These are phyloP conservation scores for Bombus huntii DNA, from an alignment of 1,140 invertebrate species.

Conservation along the genomic window DNA sequence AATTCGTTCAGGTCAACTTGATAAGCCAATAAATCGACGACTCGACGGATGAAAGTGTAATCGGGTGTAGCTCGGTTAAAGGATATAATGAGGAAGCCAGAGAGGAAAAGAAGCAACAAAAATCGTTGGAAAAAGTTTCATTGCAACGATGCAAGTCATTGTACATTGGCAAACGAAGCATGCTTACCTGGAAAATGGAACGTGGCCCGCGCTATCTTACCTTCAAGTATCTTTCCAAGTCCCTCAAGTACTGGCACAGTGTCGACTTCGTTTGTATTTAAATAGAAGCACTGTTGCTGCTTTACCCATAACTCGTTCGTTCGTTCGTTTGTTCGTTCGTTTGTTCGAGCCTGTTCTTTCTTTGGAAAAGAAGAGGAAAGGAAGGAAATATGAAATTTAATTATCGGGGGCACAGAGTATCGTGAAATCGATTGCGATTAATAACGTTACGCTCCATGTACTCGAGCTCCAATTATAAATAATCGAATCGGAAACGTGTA, in stretches of 20 bases:
- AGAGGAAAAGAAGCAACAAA: not conserved
- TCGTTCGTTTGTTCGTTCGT: not conserved
- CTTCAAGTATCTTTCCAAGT: not conserved
- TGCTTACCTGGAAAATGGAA: slow-evolving; percentile 27
- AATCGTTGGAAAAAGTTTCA: slow-evolving; percentile 40
- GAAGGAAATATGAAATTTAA: not conserved
- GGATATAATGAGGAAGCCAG: not conserved
- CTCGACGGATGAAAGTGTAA: slow-evolving; percentile 46
- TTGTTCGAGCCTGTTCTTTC: not conserved
- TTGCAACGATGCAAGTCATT: slow-evolving; percentile 29
- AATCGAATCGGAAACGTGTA: not conserved
- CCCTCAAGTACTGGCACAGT: not conserved
- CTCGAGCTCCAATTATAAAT: not conserved
- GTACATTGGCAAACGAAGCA: slow-evolving; percentile 28
- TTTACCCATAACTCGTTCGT: not conserved
- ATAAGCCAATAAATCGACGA: slow-evolving; percentile 60
- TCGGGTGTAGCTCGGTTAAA: not conserved
- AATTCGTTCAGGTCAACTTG: slow-evolving; percentile 48
- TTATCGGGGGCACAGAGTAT: too few relatives aligned
- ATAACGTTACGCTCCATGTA: too few relatives aligned
- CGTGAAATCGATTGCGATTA: too few relatives aligned
- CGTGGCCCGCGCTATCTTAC: not conserved
- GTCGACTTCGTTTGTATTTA: not conserved
- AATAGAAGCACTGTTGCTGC: not conserved
- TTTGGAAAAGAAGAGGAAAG: too few relatives aligned